Percentiles rank a stretch among this genome's conserved stretches.
Evolutionary conservation across 2,113 vertebrate species (phyloP).

Genomic region (Cebus imitator): DNA sequence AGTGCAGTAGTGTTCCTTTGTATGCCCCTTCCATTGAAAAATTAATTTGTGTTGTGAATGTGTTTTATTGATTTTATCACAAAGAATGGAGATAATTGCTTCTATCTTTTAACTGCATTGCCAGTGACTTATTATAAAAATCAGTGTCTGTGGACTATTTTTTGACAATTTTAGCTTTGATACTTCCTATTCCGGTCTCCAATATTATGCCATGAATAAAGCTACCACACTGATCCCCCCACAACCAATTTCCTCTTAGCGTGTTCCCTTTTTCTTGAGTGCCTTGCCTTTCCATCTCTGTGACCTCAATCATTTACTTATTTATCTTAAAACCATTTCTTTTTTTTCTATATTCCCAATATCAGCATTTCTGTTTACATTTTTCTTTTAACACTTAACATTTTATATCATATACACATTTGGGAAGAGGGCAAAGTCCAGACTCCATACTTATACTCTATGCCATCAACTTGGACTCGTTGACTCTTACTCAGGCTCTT

Average conservation of each 20-base stretch:
- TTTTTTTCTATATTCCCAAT: not conserved
- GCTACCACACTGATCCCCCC: not conserved
- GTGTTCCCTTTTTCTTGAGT: not conserved
- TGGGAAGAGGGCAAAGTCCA: not conserved
- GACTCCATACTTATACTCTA: not conserved
- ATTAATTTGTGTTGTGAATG: slow-evolving; percentile 59
- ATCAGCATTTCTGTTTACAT: not conserved
- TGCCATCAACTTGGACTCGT: not conserved
- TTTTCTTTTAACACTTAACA: not conserved
- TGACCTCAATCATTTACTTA: not conserved
- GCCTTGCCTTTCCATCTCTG: not conserved
- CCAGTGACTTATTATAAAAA: slow-evolving; percentile 52
- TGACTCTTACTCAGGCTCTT: not conserved
- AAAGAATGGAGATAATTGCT: slow-evolving; percentile 46
- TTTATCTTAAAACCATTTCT: not conserved
- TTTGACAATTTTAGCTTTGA: not conserved
- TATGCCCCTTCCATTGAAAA: slow-evolving; percentile 15
- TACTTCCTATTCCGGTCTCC: not conserved
- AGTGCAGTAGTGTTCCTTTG: not conserved
- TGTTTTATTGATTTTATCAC: slow-evolving; percentile 60
- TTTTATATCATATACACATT: not conserved
- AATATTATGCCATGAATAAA: not conserved
- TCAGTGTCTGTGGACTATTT: not conserved
- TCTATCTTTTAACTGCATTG: slow-evolving; percentile 10
- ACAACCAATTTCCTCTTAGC: not conserved